Conservation (phyloP, 2,113 vertebrate species). For the Piliocolobus tephrosceles region DNA sequence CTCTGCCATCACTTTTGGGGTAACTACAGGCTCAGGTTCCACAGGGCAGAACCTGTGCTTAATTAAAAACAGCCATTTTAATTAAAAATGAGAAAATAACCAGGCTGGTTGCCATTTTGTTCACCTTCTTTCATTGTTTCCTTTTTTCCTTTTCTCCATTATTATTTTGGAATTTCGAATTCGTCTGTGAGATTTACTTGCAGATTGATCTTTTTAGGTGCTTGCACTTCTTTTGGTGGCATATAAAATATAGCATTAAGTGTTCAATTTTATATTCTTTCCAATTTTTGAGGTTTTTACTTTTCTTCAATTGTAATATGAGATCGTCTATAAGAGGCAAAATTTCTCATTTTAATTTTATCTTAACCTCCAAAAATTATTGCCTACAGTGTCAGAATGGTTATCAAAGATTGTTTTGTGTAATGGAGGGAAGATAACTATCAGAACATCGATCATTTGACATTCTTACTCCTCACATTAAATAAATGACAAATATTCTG, state of each 20-base stretch:
- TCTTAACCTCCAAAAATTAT: not conserved
- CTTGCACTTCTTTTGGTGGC: not conserved
- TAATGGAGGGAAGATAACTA: not conserved
- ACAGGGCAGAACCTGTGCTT: not conserved
- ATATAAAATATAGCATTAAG: not conserved
- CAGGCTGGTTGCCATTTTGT: not conserved
- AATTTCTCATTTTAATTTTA: not conserved
- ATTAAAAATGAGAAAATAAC: not conserved
- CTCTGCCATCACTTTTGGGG: not conserved
- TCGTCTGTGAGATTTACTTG: not conserved
- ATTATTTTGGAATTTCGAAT: not conserved
- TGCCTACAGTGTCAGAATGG: not conserved
- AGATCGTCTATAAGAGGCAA: not conserved
- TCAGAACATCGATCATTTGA: not conserved
- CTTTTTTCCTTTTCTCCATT: rapidly evolving
- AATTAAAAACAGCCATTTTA: not conserved
- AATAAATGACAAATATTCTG: not conserved
- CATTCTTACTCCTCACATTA: not conserved
- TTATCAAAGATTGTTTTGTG: not conserved
- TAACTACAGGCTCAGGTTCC: not conserved
- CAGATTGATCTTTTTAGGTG: not conserved
- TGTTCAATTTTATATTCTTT: not conserved
- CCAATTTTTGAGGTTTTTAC: not conserved
- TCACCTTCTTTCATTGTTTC: not conserved
- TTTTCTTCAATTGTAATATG: not conserved